A percentile compares a stretch with the other conserved stretches of the same genome.
phyloP scores from a whole-genome alignment of 2,888 invertebrate genomes.

The Tenthredo mesomela region DNA sequence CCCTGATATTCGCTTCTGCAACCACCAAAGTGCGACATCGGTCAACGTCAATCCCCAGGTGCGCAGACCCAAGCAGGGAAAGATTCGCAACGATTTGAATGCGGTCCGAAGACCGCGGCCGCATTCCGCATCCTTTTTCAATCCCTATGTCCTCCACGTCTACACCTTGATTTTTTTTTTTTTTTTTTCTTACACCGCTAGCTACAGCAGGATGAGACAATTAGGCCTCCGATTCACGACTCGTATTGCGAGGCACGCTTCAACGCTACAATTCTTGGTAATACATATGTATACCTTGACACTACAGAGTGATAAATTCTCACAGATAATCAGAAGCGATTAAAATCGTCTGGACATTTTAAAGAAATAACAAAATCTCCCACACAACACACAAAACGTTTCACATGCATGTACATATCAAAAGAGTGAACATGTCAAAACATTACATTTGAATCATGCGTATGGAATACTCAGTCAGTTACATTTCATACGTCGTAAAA shows the following conservation, averaged over 20 bases:
- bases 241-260: conserved; percentile 16
- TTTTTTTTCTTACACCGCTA: conserved; percentile 9
- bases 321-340: background rate
- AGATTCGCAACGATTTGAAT: conserved; percentile 49
- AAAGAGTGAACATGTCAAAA: too few relatives aligned
- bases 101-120: conserved; percentile 40
- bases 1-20: conserved; percentile 37
- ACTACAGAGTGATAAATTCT: background rate
- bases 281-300: background rate
- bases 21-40: conserved; percentile 50
- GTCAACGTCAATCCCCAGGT: conserved; percentile 48
- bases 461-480: too few relatives aligned
- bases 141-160: conserved; percentile 27
- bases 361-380: background rate
- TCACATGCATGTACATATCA: too few relatives aligned
- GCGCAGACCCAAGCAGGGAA: background rate
- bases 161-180: background rate
- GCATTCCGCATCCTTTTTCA: conserved; percentile 42
- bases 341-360: background rate
- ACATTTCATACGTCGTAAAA: too few relatives aligned
- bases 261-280: conserved; percentile 24
- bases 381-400: too few relatives aligned
- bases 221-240: conserved; percentile 25
- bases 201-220: conserved; percentile 30
- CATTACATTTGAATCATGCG: too few relatives aligned